Conservation (phyloP, 2,113 vertebrate species). For the Mobula hypostoma region DNA sequence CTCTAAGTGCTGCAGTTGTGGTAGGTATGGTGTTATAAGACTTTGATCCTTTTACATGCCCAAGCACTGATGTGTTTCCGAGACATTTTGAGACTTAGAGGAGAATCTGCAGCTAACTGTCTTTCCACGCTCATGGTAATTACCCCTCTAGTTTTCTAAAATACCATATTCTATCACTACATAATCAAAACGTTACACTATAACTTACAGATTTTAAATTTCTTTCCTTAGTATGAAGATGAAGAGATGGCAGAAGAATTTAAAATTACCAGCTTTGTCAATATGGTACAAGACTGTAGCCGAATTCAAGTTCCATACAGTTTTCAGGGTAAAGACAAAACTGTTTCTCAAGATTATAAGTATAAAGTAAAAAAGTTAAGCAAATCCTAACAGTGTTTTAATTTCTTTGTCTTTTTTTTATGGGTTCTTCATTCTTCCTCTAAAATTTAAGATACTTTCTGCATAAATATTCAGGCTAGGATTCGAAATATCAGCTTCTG, state of each 20-base stretch:
- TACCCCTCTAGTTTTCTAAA: neutral
- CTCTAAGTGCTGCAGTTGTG: neutral
- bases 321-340: slow-evolving; percentile 65
- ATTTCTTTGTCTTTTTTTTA: neutral
- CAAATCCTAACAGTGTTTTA: neutral
- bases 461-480: neutral
- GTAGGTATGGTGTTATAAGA: neutral
- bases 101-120: neutral
- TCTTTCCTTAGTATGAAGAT: slow-evolving; percentile 75
- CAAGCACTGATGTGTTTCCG: neutral
- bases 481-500: neutral
- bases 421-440: neutral
- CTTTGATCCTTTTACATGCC: neutral
- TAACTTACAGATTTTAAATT: neutral
- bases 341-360: rapidly evolving
- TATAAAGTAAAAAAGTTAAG: neutral
- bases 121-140: neutral
- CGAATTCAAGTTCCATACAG: slow-evolving; percentile 86
- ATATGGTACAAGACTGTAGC: slow-evolving; percentile 88
- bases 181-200: neutral
- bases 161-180: neutral
- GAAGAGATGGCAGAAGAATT: slow-evolving; percentile 94
- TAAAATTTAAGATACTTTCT: neutral
- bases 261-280: slow-evolving; percentile 93
- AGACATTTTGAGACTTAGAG: neutral